Percentiles rank a stretch among this genome's conserved stretches.
Conservation (phyloP, 2,113 vertebrate species). For the Cheilinus undulatus region DNA sequence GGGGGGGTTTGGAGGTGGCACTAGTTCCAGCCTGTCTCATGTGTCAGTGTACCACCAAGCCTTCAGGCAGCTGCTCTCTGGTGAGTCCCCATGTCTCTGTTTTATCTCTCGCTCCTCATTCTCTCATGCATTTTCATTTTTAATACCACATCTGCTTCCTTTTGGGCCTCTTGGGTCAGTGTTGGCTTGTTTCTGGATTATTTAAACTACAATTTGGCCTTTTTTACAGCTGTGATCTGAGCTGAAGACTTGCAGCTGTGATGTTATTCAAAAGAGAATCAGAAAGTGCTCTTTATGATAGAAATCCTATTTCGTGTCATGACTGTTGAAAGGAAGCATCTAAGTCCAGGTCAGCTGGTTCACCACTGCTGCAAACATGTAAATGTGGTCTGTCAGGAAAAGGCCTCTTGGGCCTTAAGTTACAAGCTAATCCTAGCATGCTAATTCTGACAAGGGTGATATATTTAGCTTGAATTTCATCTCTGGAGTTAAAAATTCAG, state of each 20-base stretch:
- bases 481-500: neutral
- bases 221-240: neutral
- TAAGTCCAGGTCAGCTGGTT: neutral
- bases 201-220: neutral
- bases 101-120: constrained; percentile 19
- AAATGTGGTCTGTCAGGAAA: constrained; percentile 65
- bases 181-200: constrained; percentile 1
- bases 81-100: constrained; percentile 73
- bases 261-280: neutral
- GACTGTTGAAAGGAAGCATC: neutral
- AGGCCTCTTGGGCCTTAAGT: constrained; percentile 59
- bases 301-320: neutral
- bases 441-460: neutral
- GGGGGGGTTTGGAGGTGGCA: constrained; percentile 32
- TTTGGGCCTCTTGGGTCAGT: neutral
- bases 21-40: constrained; percentile 61
- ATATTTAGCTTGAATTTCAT: constrained; percentile 12
- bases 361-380: constrained; percentile 59
- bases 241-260: neutral
- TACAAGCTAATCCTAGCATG: constrained; percentile 1
- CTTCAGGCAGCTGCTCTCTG: constrained; percentile 76
- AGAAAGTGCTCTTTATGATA: neutral
- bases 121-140: constrained; percentile 29
- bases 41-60: constrained; percentile 69
- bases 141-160: constrained; percentile 24